These are phyloP conservation scores for Epirrhoe alternata DNA, from an alignment of 2,888 invertebrate species.

Conservation along the genomic window DNA sequence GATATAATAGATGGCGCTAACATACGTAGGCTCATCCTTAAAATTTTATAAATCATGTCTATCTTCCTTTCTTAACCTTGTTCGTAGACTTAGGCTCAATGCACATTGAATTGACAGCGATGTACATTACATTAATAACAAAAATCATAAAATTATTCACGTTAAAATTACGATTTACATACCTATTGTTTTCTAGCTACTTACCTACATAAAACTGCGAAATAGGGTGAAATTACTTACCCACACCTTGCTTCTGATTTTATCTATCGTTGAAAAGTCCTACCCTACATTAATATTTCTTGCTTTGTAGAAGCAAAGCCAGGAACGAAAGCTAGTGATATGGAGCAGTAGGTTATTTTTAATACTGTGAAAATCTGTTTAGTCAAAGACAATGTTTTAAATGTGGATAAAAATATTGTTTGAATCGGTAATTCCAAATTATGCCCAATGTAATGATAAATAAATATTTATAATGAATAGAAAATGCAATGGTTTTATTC, in stretches of 20 bases:
- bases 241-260: background rate
- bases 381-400: conserved; percentile 33
- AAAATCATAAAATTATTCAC: too few relatives aligned
- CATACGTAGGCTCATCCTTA: background rate
- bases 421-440: conserved; percentile 73
- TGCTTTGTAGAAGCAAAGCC: conserved; percentile 12
- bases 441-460: conserved; percentile 80
- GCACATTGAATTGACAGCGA: too few relatives aligned
- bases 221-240: too few relatives aligned
- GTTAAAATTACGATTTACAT: too few relatives aligned
- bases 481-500: conserved; percentile 43
- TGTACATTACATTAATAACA: too few relatives aligned
- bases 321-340: conserved; percentile 2
- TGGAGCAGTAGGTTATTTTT: conserved; percentile 55
- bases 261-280: background rate
- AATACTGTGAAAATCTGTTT: conserved; percentile 34
- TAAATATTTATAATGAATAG: conserved; percentile 83
- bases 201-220: too few relatives aligned
- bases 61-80: too few relatives aligned
- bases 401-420: conserved; percentile 42
- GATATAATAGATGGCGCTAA: background rate
- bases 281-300: background rate
- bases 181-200: too few relatives aligned
- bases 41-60: background rate
- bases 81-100: too few relatives aligned